These are phyloP conservation scores for Drosophila lowei DNA, from an alignment of 1,140 invertebrate genomes.

Conservation along the genomic window DNA sequence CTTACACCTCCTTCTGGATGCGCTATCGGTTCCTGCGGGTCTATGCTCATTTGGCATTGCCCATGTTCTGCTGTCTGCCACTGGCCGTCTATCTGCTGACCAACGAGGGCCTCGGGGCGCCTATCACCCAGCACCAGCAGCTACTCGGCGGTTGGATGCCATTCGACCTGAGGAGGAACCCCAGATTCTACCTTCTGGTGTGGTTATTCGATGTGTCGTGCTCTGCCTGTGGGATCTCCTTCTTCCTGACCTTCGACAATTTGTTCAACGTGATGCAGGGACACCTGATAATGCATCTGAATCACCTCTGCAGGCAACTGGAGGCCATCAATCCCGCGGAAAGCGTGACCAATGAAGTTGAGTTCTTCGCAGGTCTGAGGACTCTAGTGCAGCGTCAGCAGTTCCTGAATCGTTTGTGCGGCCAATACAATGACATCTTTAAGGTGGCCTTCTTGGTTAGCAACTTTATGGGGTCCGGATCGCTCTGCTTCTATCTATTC, in stretches of 20 bases:
- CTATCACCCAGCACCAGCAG: constrained; percentile 39
- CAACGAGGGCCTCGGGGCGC: constrained; percentile 9
- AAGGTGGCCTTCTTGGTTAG: constrained; percentile 38
- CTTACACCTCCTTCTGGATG: constrained; percentile 1
- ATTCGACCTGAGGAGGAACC: constrained; percentile 24
- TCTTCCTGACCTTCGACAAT: constrained; percentile 44
- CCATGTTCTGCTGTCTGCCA: constrained; percentile 14
- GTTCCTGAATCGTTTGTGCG: constrained; percentile 37
- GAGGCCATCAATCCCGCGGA: constrained; percentile 14
- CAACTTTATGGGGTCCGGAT: constrained; percentile 45
- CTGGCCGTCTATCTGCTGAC: constrained; percentile 22
- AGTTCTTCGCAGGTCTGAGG: constrained; percentile 19
- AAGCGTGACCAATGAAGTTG: constrained; percentile 4
- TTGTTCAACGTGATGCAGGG: constrained; percentile 51
- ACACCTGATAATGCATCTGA: constrained; percentile 47
- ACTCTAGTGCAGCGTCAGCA: constrained; percentile 47
- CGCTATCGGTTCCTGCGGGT: constrained; percentile 23
- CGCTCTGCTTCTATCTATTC: constrained; percentile 60
- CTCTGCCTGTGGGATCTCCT: constrained; percentile 28
- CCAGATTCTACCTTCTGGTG: constrained; percentile 18
- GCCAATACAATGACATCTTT: constrained; percentile 56
- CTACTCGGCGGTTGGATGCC: constrained; percentile 55
- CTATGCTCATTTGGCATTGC: neutral
- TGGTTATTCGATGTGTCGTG: constrained; percentile 31
- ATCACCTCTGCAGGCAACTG: constrained; percentile 14